Evolutionary conservation across 2,113 vertebrate species (phyloP).

Genomic region (Grallaria varia): DNA sequence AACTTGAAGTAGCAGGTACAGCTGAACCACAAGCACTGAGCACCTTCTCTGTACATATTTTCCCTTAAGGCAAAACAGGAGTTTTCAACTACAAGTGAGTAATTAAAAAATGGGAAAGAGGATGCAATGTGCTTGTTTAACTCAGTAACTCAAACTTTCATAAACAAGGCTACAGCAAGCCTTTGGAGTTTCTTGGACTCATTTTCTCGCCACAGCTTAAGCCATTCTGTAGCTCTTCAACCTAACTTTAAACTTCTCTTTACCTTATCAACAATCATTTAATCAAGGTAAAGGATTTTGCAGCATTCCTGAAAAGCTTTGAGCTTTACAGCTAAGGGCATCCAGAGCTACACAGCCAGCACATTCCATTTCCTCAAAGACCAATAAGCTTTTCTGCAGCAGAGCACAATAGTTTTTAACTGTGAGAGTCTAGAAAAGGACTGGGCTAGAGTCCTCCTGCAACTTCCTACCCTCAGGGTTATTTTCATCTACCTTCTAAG

Average conservation of each 20-base stretch:
- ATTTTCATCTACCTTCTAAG: neutral
- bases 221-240: neutral
- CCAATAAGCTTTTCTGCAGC: neutral
- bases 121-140: neutral
- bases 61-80: neutral
- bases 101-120: neutral
- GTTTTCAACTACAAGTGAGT: neutral
- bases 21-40: neutral
- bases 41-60: neutral
- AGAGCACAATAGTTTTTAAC: neutral
- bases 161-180: neutral
- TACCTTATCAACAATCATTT: neutral
- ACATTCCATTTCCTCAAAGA: neutral
- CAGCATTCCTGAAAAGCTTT: neutral
- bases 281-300: neutral
- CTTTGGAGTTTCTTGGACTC: neutral
- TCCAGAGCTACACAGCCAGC: neutral
- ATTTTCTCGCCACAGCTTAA: neutral
- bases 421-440: neutral
- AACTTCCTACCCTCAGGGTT: neutral
- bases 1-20: neutral
- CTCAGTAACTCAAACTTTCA: neutral
- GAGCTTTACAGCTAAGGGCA: neutral
- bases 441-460: neutral
- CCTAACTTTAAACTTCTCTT: neutral